Evolutionary conservation across 23 tunicate species (phyloP).

Genomic region (Phallusia fumigata): DNA sequence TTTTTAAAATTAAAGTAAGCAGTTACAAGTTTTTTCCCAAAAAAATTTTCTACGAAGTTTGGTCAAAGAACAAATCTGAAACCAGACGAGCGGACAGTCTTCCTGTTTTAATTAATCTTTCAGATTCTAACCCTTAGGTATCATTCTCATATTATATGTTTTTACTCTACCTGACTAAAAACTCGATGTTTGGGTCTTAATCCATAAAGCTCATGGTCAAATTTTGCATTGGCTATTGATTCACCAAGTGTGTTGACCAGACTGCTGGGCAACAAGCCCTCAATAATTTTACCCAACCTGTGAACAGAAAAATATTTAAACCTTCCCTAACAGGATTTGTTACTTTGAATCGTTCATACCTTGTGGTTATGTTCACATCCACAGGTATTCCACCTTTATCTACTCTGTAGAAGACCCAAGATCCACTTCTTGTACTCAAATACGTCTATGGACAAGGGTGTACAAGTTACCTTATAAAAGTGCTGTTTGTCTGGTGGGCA

Average conservation of each 20-base stretch:
- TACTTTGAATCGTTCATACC: conserved; percentile 1
- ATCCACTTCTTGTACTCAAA: conserved; percentile 60
- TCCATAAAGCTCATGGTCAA: conserved; percentile 77
- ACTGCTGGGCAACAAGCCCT: not conserved
- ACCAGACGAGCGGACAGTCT: no score
- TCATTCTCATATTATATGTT: no score
- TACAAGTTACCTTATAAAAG: not conserved
- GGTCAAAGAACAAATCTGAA: not conserved
- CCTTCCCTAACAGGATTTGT: not conserved
- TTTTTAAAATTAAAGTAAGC: not conserved
- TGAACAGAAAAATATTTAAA: not conserved
- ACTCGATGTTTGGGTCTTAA: conserved; percentile 63
- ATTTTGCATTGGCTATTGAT: conserved; percentile 27
- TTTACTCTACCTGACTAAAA: not conserved
- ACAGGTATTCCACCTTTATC: conserved; percentile 35
- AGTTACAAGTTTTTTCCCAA: no score
- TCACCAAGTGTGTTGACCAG: not conserved
- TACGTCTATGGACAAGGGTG: conserved; percentile 4
- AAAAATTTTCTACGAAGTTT: not conserved
- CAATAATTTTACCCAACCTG: not conserved
- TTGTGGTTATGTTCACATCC: conserved; percentile 13
- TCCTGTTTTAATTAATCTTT: no score
- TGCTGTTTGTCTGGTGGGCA: not conserved
- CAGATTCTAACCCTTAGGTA: no score
- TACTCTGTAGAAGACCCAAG: conserved; percentile 47